Conservation (phyloP, 2,113 vertebrate species). For the Lepus europaeus region DNA sequence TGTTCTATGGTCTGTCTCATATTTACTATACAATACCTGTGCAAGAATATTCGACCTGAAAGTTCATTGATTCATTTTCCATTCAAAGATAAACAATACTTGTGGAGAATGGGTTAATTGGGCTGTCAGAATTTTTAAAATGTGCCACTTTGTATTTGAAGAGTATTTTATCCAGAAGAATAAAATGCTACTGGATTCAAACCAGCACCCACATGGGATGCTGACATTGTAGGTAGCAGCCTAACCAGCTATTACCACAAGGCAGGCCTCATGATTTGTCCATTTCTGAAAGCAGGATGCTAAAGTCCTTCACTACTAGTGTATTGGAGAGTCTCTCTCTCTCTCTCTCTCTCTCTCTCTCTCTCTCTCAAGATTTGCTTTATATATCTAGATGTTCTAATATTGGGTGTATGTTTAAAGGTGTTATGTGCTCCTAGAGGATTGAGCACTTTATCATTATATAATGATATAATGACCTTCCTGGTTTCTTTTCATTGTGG, state of each 20-base stretch:
- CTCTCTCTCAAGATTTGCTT: too few relatives aligned
- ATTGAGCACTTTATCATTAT: too few relatives aligned
- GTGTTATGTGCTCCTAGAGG: too few relatives aligned
- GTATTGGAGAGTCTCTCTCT: too few relatives aligned
- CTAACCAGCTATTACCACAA: background rate
- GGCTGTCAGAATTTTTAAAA: background rate
- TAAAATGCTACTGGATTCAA: background rate
- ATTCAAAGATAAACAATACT: background rate
- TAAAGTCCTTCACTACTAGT: too few relatives aligned
- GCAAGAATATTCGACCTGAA: background rate
- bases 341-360: too few relatives aligned
- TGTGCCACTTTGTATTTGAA: slow-evolving; percentile 4
- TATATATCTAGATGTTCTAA: too few relatives aligned
- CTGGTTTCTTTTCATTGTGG: too few relatives aligned
- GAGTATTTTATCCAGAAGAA: slow-evolving; percentile 33
- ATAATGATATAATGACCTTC: too few relatives aligned
- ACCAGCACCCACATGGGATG: too few relatives aligned
- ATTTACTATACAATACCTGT: background rate
- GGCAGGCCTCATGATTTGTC: background rate
- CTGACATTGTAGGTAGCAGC: too few relatives aligned
- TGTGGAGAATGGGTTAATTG: background rate
- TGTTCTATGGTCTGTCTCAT: background rate
- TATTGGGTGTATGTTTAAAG: too few relatives aligned
- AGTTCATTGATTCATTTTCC: background rate
- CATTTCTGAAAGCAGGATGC: background rate